These are phyloP conservation scores for Sterna hirundo DNA, from an alignment of 2,113 vertebrate species.

Conservation along the genomic window DNA sequence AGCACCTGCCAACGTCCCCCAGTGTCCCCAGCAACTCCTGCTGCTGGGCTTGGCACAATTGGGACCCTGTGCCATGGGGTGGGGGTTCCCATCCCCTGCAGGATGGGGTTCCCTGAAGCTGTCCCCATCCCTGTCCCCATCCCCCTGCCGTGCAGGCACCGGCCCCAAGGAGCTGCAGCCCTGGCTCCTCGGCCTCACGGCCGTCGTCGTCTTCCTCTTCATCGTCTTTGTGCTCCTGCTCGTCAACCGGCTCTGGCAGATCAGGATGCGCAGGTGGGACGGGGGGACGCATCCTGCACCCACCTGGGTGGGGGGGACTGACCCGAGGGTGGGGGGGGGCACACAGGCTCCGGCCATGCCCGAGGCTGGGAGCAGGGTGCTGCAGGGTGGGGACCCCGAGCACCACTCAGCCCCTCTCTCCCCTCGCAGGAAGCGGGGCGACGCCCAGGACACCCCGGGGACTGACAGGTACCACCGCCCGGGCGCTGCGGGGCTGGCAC, in stretches of 20 bases:
- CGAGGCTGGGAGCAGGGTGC: too few species aligned
- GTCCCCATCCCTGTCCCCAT: not conserved
- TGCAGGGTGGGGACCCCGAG: not conserved
- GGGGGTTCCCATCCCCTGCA: not conserved
- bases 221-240: conserved; percentile 80
- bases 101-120: not conserved
- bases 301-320: fast-evolving
- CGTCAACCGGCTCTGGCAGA: conserved; percentile 69
- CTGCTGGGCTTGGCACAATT: fast-evolving
- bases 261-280: conserved; percentile 49
- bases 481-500: not conserved
- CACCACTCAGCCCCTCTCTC: not conserved
- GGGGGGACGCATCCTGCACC: not conserved
- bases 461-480: not conserved
- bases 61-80: not conserved
- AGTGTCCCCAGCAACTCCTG: fast-evolving
- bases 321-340: too few species aligned
- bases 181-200: conserved; percentile 81
- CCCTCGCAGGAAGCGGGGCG: not conserved
- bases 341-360: fast-evolving
- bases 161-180: conserved; percentile 67
- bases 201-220: conserved; percentile 83
- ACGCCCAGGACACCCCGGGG: not conserved
- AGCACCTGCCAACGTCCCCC: not conserved
- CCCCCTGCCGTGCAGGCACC: not conserved